Evolutionary conservation across 1,140 invertebrate species (phyloP).

Genomic region (Ceratitis capitata): DNA sequence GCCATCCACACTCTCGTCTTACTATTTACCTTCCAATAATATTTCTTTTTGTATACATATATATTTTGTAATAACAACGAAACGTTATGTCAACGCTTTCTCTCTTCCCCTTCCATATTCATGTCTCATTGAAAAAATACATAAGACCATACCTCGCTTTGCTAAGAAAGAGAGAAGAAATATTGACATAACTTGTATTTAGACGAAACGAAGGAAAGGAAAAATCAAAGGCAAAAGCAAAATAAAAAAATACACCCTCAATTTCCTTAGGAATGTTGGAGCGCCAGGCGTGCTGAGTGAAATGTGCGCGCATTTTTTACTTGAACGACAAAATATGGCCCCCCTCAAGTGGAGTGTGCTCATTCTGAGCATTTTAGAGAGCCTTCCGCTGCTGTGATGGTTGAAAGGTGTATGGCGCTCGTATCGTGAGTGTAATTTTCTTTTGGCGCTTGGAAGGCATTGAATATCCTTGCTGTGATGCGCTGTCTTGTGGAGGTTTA

Average conservation of each 20-base stretch:
- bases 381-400: not conserved
- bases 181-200: slow-evolving; percentile 10
- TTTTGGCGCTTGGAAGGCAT: not conserved
- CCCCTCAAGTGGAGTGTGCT: not conserved
- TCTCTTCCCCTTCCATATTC: not conserved
- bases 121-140: not conserved
- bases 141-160: not conserved
- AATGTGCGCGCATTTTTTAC: slow-evolving; percentile 21
- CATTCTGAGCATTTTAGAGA: not conserved
- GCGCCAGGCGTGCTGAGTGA: slow-evolving; percentile 24
- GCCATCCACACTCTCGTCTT: no score
- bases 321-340: not conserved
- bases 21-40: not conserved
- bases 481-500: not conserved
- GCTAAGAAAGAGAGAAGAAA: slow-evolving; percentile 35
- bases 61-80: not conserved
- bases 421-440: not conserved
- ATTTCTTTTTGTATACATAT: not conserved
- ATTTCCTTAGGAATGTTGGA: not conserved
- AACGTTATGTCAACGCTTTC: not conserved
- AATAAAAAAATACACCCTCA: slow-evolving; percentile 17
- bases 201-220: not conserved
- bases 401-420: not conserved
- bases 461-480: not conserved
- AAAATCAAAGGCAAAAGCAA: not conserved